phyloP scores from a whole-genome alignment of 2,113 vertebrate genomes.

The Enhydra lutris region DNA sequence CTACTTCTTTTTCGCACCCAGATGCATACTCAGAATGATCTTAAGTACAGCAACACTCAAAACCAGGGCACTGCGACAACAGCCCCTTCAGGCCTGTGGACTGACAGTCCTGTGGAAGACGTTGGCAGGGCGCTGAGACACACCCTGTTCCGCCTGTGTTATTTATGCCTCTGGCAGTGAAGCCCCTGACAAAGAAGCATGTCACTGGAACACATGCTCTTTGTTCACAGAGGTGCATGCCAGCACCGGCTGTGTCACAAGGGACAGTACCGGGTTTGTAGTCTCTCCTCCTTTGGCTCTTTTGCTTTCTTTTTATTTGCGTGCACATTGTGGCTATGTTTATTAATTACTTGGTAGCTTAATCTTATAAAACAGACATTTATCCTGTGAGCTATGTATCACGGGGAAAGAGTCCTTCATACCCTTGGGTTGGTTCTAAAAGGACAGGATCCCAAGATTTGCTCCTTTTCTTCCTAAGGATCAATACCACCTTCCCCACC shows the following conservation, averaged over 20 bases:
- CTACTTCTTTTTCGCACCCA: conserved; percentile 1
- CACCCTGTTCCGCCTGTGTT: conserved; percentile 73
- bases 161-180: conserved; percentile 74
- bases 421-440: neutral
- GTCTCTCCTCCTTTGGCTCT: conserved; percentile 29
- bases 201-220: conserved; percentile 77
- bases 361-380: conserved; percentile 45
- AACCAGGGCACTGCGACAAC: conserved; percentile 27
- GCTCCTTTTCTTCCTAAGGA: neutral
- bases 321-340: conserved; percentile 57
- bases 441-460: neutral
- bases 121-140: conserved; percentile 60
- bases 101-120: conserved; percentile 39
- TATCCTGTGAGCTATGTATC: conserved; percentile 1
- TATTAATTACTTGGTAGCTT: conserved; percentile 65
- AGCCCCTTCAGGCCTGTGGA: conserved; percentile 52
- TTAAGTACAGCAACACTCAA: conserved; percentile 42
- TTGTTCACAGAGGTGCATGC: conserved; percentile 76
- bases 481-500: neutral
- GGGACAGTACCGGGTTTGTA: conserved; percentile 69
- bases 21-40: neutral
- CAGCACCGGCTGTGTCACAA: conserved; percentile 65
- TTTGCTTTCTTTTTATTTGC: conserved; percentile 57
- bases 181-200: conserved; percentile 75
- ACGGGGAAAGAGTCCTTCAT: neutral